Base-by-base conservation (phyloP, 1,140 invertebrate genomes). In the Trachymyrmex septentrionalis region DNA sequence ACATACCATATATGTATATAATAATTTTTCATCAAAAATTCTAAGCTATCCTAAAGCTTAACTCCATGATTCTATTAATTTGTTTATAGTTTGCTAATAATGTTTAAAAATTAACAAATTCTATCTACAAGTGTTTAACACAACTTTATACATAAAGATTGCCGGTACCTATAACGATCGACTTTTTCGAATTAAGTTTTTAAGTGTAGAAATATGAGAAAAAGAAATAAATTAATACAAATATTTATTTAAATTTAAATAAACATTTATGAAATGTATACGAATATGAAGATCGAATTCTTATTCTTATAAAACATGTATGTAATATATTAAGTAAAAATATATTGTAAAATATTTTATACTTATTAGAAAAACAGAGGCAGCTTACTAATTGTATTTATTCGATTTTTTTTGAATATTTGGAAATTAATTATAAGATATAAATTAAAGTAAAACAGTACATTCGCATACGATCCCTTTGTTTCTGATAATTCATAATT, bases 31-130 rank as follows among this genome's bases (percentile, higher is more conserved):
- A 67, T 80, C n/a, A 53, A 48, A 53, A 50, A 67, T 53, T 66
- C 21, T 66, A 78, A 30, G 27, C 61, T 66, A 80, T 80, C 7
- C n/a, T 80, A 50, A 50, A 30, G 12, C 6, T 30, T 38, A 38
- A 44, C 1, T 48, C 3, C 38, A 30, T n/a, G 21, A 64, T 64
- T 66, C 27, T 66, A 66, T 66, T 67, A 59, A 16, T 53, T 67
- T 9, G 12, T 21, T 71, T 71, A 81, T n/a, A 67, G 12, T 67
- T 67, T 3, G 7, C 21, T 81, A 72, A 59, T 72, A 81, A n/a
- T 80, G 66, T 14, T 69, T 50, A 69, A 81, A 72, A 72, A 4
- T 81, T 55, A 81, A 81, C 50, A 16, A 72, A 27, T 57, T 81
- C 19, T 71, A 81, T 72, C 50, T 71, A 72, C 50, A 81, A 57